Base-by-base conservation (phyloP, 2,797 vertebrate genomes). In the Hoplostethus mediterraneus region DNA sequence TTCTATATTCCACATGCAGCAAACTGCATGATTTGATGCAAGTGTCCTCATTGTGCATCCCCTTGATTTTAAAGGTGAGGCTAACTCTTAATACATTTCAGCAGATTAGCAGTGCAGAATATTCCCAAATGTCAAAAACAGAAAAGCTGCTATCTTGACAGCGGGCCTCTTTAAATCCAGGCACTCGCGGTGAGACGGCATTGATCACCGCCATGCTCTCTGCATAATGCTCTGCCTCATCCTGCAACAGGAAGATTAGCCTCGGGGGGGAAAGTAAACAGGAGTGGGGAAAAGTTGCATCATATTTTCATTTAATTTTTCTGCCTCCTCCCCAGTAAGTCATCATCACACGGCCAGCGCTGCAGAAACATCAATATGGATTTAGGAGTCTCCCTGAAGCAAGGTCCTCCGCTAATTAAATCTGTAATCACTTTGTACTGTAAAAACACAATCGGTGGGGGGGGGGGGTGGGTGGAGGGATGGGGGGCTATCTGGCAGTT, bases 321-420 rank as follows among this genome's bases (percentile, higher is more conserved):
- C 78, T 60, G 56, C 67, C 30, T 59, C 71, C 65, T 79, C 54
- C 63, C 59, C 62, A 2, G 21, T 75, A 85, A 83, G 84, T 81
- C 73, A 71, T 87, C 75, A 79, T 83, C 65, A 48, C 66, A 42
- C 62, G 74, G 82, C 53, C 30, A 85, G 85, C 80, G 83, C 71
- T 73, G 73, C 75, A 74, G 68, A 86, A 92, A 93, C 89, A 92
- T 93, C 89, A 92, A 90, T 91, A 92, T 93, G 89, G 88, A 92
- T 93, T 91, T 88, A 89, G 82, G 83, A 92, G 82, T 75, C 75
- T 92, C 84, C 90, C 90, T 83, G 78, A 92, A 92, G 93, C 90
- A 81, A 87, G 82, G 89, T 90, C 91, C 78, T 89, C 77, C 73
- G 89, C 90, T 93, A 93, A 94, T 95, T 94, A 91, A 90, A 93